Conservation (phyloP, 2,113 vertebrate species). For the Epinephelus cyanopodus region DNA sequence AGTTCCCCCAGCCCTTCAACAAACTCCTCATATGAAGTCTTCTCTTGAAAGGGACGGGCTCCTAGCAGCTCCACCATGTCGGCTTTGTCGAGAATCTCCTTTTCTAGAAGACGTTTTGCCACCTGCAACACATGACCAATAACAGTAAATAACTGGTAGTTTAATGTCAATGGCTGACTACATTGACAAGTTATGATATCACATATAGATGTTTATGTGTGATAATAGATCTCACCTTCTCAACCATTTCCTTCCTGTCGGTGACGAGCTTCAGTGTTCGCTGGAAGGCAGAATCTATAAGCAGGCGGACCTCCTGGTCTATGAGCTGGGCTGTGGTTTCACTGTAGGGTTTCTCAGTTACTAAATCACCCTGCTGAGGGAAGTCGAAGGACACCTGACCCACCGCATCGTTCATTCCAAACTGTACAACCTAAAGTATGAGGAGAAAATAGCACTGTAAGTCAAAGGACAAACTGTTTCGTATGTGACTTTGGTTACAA, state of each 20-base stretch:
- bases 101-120: slow-evolving; percentile 92
- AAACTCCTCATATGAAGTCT: slow-evolving; percentile 93
- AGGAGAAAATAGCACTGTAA: neutral
- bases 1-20: slow-evolving; percentile 91
- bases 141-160: neutral
- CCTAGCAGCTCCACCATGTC: slow-evolving; percentile 96
- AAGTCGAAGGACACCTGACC: slow-evolving; percentile 96
- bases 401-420: slow-evolving; percentile 96
- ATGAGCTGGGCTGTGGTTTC: slow-evolving; percentile 85
- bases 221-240: slow-evolving; percentile 87
- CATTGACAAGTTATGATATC: neutral
- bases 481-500: neutral
- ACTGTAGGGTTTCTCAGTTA: slow-evolving; percentile 95
- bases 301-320: slow-evolving; percentile 85
- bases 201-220: slow-evolving; percentile 13
- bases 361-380: slow-evolving; percentile 89
- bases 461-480: neutral
- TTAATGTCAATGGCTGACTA: neutral
- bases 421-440: slow-evolving; percentile 90
- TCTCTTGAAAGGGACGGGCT: slow-evolving; percentile 91
- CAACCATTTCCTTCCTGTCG: slow-evolving; percentile 91
- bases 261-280: slow-evolving; percentile 81
- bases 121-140: slow-evolving; percentile 84
- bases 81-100: slow-evolving; percentile 91
- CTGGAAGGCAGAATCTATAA: slow-evolving; percentile 82